Evolutionary conservation across 2,113 vertebrate genomes (phyloP).

Genomic region (Cebidichthys violaceus): DNA sequence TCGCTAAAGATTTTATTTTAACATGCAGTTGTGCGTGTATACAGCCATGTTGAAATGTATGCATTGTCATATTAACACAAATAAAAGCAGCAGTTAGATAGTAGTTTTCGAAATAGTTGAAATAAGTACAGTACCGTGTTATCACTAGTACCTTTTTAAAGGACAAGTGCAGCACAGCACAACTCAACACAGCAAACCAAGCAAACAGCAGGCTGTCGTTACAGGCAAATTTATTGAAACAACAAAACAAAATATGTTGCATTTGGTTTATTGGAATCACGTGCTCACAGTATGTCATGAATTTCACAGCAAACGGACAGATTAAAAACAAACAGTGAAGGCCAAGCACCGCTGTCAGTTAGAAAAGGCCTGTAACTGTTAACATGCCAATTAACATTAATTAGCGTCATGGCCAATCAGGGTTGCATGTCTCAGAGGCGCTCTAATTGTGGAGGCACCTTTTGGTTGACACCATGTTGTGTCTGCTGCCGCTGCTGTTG

Average conservation of each 20-base stretch:
- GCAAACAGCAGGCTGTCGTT: background rate
- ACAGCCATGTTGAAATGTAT: background rate
- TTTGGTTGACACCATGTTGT: constrained; percentile 79
- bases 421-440: constrained; percentile 84
- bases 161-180: background rate
- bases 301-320: constrained; percentile 33
- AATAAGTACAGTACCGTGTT: background rate
- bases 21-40: background rate
- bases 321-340: constrained; percentile 30
- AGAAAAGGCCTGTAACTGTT: constrained; percentile 51
- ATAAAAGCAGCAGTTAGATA: too few species aligned
- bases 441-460: constrained; percentile 77
- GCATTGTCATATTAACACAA: background rate
- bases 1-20: background rate
- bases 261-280: constrained; percentile 13
- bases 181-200: background rate
- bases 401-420: constrained; percentile 84
- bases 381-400: constrained; percentile 91
- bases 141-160: background rate
- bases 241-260: background rate
- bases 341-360: constrained; percentile 19
- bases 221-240: constrained; percentile 5
- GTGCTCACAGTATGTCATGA: background rate
- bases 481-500: constrained; percentile 65
- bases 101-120: background rate